phyloP scores from a whole-genome alignment of 2,888 invertebrate genomes.

The Blera fallax region DNA sequence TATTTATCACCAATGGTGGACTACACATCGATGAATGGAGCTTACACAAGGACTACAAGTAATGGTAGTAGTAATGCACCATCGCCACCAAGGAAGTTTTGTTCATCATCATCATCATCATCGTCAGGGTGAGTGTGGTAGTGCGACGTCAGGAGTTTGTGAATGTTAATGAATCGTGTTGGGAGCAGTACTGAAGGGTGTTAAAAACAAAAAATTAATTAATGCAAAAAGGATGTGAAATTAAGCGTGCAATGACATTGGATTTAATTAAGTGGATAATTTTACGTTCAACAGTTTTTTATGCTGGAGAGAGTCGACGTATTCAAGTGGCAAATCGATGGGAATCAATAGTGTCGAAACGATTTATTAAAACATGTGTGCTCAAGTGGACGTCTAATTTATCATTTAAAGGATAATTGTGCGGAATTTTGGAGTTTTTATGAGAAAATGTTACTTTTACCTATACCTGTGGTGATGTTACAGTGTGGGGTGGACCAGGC shows the following conservation, averaged over 20 bases:
- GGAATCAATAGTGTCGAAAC: slow-evolving; percentile 38
- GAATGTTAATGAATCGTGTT: slow-evolving; percentile 28
- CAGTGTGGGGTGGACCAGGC: no score
- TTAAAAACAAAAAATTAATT: background rate
- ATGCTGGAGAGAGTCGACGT: background rate
- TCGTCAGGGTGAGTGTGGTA: background rate
- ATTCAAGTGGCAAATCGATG: slow-evolving; percentile 54
- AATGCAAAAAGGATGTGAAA: slow-evolving; percentile 38
- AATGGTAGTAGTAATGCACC: background rate
- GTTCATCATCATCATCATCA: background rate
- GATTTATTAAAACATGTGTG: background rate
- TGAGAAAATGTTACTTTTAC: background rate
- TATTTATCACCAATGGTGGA: slow-evolving; percentile 54
- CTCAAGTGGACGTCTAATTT: slow-evolving; percentile 17
- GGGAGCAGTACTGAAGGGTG: slow-evolving; percentile 27
- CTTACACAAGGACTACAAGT: slow-evolving; percentile 7
- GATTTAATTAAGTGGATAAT: slow-evolving; percentile 58
- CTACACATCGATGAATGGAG: slow-evolving; percentile 54
- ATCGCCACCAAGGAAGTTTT: slow-evolving; percentile 11
- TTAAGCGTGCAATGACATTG: slow-evolving; percentile 55
- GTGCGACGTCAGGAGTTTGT: background rate
- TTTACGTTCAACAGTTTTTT: slow-evolving; percentile 13
- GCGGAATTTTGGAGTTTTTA: background rate
- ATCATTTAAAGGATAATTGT: slow-evolving; percentile 13
- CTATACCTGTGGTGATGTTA: no score